Conservation (phyloP, 2,113 vertebrate genomes). For the Gnathonemus echidnorhynchus region DNA sequence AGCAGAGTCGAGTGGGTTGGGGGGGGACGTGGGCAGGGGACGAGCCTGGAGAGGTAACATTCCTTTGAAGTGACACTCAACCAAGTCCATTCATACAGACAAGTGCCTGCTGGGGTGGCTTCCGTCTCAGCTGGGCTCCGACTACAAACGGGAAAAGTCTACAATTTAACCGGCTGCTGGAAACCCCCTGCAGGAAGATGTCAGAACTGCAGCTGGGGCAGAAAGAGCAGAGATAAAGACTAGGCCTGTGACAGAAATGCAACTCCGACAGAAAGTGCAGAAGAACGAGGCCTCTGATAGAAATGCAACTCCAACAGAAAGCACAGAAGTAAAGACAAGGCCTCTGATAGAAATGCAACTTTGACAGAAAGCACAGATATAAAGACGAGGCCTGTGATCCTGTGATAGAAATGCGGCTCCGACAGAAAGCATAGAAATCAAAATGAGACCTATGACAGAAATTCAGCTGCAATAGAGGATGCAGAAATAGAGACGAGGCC, state of each 20-base stretch:
- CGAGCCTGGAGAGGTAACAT: background rate
- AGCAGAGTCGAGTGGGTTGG: background rate
- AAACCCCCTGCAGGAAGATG: background rate
- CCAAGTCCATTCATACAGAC: background rate
- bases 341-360: background rate
- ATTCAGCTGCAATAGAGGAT: background rate
- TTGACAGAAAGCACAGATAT: background rate
- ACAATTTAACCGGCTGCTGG: background rate
- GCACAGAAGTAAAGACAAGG: background rate
- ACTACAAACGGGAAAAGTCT: background rate
- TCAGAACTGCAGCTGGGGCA: background rate
- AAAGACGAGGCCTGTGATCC: background rate
- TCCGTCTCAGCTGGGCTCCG: background rate
- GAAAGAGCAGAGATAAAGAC: background rate
- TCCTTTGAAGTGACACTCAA: background rate
- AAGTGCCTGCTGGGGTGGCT: background rate
- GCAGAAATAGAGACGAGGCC: background rate
- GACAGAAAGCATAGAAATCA: background rate
- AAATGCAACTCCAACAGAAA: background rate
- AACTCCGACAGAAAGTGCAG: background rate
- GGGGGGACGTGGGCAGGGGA: background rate
- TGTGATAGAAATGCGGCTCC: background rate
- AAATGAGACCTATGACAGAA: background rate
- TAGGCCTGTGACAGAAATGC: background rate
- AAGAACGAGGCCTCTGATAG: background rate